A percentile compares a stretch with the other conserved stretches of the same genome.
These are phyloP conservation scores for Eriocheir sinensis DNA, from an alignment of 1,140 invertebrate genomes.

Conservation along the genomic window DNA sequence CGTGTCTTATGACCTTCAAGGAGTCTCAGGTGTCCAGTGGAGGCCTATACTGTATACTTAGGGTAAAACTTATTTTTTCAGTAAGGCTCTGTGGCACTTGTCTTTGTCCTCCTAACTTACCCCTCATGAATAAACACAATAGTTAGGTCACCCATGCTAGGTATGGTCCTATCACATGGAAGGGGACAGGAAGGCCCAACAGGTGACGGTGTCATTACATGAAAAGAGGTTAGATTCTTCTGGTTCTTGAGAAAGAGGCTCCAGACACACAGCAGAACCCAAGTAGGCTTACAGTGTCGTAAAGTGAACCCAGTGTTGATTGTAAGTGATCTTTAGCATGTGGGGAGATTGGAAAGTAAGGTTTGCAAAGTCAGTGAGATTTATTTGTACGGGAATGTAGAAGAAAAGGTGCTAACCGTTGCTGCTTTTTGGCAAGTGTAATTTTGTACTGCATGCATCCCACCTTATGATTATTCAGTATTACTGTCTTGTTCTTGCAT, in stretches of 20 bases:
- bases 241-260: neutral
- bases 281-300: slow-evolving; percentile 26
- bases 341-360: neutral
- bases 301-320: slow-evolving; percentile 38
- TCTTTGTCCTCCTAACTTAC: neutral
- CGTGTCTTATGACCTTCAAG: no score
- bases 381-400: slow-evolving; percentile 49
- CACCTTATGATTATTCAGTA: slow-evolving; percentile 76
- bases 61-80: no score
- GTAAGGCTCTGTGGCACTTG: neutral
- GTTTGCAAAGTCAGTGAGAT: slow-evolving; percentile 35
- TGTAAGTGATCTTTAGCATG: neutral
- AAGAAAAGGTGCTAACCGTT: slow-evolving; percentile 74
- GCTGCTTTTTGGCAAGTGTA: slow-evolving; percentile 71
- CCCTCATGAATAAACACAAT: neutral
- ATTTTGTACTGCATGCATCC: slow-evolving; percentile 75
- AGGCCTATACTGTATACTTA: no score
- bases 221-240: no score
- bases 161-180: neutral
- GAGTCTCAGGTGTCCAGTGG: no score
- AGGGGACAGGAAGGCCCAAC: neutral
- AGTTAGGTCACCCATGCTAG: neutral
- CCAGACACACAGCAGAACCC: neutral
- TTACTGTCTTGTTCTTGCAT: slow-evolving; percentile 66
- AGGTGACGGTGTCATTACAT: neutral